Conservation (phyloP, 1,140 invertebrate species). For the Drosophila melanogaster region Release_6_plus_ISO1_MT NC_004354.4:17495001-17495500, state of each 20-base stretch:
- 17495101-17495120: neutral
- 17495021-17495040: slow-evolving; percentile 51
- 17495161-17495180: slow-evolving; percentile 8
- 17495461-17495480: no score
- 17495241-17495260: slow-evolving; percentile 7
- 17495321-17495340: slow-evolving; percentile 13
- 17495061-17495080: slow-evolving; percentile 1
- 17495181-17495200: neutral
- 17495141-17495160: slow-evolving; percentile 34
- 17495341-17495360: no score
- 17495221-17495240: neutral
- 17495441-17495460: neutral
- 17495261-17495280: slow-evolving; percentile 56
- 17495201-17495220: neutral
- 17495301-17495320: slow-evolving; percentile 53
- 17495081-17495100: neutral
- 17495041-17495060: slow-evolving; percentile 43
- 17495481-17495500: neutral
- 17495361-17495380: no score
- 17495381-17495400: no score
- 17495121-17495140: neutral
- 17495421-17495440: no score
- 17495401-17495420: no score
- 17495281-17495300: slow-evolving; percentile 52
- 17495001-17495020: slow-evolving; percentile 14